Conservation (phyloP, 2,797 vertebrate species). For the Microctenopoma stevenorrisi region DNA sequence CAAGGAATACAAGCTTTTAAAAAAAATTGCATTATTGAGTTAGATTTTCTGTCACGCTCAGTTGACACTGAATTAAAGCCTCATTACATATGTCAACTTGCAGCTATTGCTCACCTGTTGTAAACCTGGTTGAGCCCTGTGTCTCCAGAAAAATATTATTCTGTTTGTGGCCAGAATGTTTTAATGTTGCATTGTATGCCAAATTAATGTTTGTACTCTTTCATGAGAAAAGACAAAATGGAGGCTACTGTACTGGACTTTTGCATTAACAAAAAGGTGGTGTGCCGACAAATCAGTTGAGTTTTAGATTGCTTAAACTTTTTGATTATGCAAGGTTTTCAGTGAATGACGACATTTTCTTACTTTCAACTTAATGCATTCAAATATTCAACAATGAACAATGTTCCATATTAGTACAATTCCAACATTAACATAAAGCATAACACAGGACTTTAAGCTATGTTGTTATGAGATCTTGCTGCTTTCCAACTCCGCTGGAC, state of each 20-base stretch:
- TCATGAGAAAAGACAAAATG: background rate
- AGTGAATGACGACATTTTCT: background rate
- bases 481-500: constrained; percentile 45
- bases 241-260: background rate
- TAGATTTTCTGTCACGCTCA: too few species aligned
- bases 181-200: background rate
- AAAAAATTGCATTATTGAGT: too few species aligned
- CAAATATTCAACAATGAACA: constrained; percentile 16
- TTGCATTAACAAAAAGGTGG: background rate
- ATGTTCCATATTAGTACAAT: constrained; percentile 16
- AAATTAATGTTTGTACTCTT: background rate
- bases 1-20: too few species aligned
- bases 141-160: too few species aligned
- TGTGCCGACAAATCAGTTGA: background rate
- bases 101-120: too few species aligned
- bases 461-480: constrained; percentile 34
- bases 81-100: too few species aligned
- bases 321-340: background rate
- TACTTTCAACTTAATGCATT: background rate
- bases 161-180: background rate
- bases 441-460: constrained; percentile 10
- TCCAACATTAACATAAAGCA: constrained; percentile 19
- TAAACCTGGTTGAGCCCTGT: too few species aligned
- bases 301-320: background rate
- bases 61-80: too few species aligned